These are phyloP conservation scores for Oppia nitens DNA, from an alignment of 1,140 invertebrate genomes.

Conservation along the genomic window DNA sequence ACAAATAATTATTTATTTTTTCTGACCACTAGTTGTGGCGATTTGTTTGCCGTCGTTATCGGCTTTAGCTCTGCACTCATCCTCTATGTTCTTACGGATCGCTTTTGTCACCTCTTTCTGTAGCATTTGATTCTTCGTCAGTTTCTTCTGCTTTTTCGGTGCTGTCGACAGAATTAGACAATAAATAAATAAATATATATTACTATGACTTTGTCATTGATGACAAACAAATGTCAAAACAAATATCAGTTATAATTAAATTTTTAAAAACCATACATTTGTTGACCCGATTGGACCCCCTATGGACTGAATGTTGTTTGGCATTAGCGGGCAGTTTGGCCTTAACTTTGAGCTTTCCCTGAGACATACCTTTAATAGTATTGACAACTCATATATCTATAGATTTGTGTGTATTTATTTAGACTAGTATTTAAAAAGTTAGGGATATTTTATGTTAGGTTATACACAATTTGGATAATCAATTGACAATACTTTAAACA, in stretches of 20 bases:
- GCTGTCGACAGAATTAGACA: too few relatives aligned
- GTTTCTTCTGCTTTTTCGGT: background rate
- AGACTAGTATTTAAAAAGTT: too few relatives aligned
- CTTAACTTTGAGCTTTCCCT: background rate
- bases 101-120: slow-evolving; percentile 1
- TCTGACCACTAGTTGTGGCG: too few relatives aligned
- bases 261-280: background rate
- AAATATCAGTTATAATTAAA: too few relatives aligned
- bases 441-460: too few relatives aligned
- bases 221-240: background rate
- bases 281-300: background rate
- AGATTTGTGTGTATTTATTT: too few relatives aligned
- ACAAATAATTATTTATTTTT: too few relatives aligned
- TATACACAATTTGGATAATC: too few relatives aligned
- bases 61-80: slow-evolving; percentile 1
- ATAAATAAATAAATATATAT: background rate
- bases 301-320: background rate
- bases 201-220: background rate
- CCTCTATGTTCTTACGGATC: slow-evolving; percentile 1
- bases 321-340: background rate
- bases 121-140: background rate
- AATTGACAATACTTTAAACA: too few relatives aligned
- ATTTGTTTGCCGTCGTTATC: background rate
- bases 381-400: too few relatives aligned
- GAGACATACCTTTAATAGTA: too few relatives aligned